phyloP scores from a whole-genome alignment of 2,113 vertebrate genomes.

The Oryzias javanicus region DNA sequence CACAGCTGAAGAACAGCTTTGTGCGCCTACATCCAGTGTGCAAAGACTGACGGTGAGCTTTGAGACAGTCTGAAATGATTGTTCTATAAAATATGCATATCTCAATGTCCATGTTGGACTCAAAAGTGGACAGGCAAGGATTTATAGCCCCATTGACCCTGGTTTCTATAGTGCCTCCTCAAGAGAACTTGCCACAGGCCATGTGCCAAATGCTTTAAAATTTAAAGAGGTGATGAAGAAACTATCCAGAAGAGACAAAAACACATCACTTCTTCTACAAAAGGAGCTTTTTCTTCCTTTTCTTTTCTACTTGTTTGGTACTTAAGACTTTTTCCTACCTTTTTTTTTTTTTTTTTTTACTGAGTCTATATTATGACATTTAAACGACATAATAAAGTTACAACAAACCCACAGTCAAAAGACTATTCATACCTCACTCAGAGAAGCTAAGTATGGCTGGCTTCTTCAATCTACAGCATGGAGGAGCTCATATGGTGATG shows the following conservation, averaged over 20 bases:
- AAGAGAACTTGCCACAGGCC: conserved; percentile 84
- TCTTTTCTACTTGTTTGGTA: conserved; percentile 41
- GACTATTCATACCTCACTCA: neutral
- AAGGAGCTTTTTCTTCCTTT: conserved; percentile 64
- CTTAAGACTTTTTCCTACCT: conserved; percentile 4
- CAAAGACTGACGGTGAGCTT: conserved; percentile 37
- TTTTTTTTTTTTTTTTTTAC: no score
- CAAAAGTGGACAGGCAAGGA: conserved; percentile 79
- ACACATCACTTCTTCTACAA: conserved; percentile 74
- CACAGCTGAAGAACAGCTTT: conserved; percentile 30
- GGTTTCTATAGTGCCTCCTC: conserved; percentile 82
- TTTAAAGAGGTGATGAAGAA: conserved; percentile 98
- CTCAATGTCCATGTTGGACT: conserved; percentile 75
- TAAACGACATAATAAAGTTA: neutral
- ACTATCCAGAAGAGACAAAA: conserved; percentile 90
- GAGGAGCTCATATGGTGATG: conserved; percentile 5
- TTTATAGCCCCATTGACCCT: conserved; percentile 85
- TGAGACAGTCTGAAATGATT: conserved; percentile 47
- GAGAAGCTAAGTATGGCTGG: conserved; percentile 9
- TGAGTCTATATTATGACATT: conserved; percentile 17
- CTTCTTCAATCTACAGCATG: conserved; percentile 18
- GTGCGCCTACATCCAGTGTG: conserved; percentile 41
- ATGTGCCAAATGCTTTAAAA: conserved; percentile 90
- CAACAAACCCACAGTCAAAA: conserved; percentile 29
- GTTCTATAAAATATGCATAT: conserved; percentile 70